Evolutionary conservation across 2,888 invertebrate genomes (phyloP).

Genomic region (Rhyacophila evoluta): DNA sequence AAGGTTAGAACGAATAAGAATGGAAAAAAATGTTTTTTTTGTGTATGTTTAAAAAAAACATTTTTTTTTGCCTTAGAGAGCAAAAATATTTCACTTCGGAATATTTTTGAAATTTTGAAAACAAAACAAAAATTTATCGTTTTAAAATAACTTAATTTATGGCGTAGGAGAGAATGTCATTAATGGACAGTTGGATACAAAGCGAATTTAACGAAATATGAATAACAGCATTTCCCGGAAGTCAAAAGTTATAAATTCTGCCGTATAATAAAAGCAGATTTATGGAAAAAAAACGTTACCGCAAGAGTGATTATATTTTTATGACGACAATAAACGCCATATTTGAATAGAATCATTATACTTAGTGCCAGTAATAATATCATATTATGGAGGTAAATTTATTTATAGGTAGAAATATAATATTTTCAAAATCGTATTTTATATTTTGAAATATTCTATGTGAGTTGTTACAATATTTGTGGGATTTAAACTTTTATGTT

Average conservation of each 20-base stretch:
- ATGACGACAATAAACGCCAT: background rate
- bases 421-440: too few species aligned
- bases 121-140: constrained; percentile 22
- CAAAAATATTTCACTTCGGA: constrained; percentile 2
- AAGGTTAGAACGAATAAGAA: too few species aligned
- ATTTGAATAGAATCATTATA: background rate
- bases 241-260: constrained; percentile 16
- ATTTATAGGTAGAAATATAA: too few species aligned
- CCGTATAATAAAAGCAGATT: background rate
- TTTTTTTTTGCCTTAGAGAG: too few species aligned
- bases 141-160: constrained; percentile 24
- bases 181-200: constrained; percentile 9
- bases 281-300: constrained; percentile 4
- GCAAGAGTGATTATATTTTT: background rate
- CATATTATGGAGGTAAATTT: too few species aligned
- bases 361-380: background rate
- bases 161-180: background rate
- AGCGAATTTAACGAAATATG: constrained; percentile 1
- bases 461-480: too few species aligned
- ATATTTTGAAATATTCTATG: too few species aligned
- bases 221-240: constrained; percentile 12
- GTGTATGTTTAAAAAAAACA: too few species aligned
- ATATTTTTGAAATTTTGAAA: background rate
- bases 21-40: too few species aligned
- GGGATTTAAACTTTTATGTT: too few species aligned